phyloP scores from a whole-genome alignment of 2,888 invertebrate species.

The Luffia ferchaultella region DNA sequence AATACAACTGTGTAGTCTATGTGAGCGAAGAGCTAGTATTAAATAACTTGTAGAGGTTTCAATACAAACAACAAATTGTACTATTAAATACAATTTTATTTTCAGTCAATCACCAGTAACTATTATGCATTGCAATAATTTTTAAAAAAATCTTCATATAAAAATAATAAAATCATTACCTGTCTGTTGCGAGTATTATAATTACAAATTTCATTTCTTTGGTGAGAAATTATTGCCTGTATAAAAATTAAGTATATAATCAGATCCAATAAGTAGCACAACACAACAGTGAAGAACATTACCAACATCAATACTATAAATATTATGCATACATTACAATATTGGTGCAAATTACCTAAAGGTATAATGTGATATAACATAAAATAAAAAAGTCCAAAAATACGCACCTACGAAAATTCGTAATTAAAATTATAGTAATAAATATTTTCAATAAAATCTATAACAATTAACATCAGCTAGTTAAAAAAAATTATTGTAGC shows the following conservation, averaged over 20 bases:
- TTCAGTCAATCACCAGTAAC: neutral
- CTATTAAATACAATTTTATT: neutral
- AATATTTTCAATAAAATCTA: neutral
- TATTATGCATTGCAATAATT: neutral
- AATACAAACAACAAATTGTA: neutral
- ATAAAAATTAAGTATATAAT: neutral
- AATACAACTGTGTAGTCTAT: too few species aligned
- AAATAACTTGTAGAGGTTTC: too few species aligned
- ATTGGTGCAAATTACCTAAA: neutral
- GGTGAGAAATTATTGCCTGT: neutral
- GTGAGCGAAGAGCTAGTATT: too few species aligned
- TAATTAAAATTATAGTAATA: constrained; percentile 19
- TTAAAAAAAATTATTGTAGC: neutral
- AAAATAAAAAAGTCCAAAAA: constrained; percentile 28
- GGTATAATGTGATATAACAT: constrained; percentile 28
- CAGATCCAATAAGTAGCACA: neutral
- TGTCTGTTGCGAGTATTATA: neutral
- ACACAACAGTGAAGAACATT: neutral
- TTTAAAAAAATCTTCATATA: neutral
- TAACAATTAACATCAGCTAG: neutral
- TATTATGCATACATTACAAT: neutral
- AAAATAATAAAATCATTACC: neutral
- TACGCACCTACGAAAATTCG: constrained; percentile 31
- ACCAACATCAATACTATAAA: neutral
- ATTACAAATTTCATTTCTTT: neutral